These are phyloP conservation scores for Lasiurus borealis DNA, from an alignment of 2,113 vertebrate genomes.

Conservation along the genomic window DNA sequence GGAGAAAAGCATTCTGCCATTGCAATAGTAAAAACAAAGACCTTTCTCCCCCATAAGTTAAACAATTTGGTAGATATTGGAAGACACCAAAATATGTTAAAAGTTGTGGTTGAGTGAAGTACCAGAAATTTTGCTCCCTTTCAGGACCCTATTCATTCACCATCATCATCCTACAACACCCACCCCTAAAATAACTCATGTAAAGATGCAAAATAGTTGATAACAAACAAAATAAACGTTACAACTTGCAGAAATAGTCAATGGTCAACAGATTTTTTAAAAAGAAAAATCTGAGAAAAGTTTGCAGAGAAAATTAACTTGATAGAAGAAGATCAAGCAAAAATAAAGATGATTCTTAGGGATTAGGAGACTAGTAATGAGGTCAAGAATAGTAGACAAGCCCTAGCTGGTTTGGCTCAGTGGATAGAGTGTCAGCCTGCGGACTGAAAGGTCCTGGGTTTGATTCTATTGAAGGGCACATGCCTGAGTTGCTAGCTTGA, in stretches of 20 bases:
- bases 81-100: conserved; percentile 18
- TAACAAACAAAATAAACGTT: not conserved
- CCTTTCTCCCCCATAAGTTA: not conserved
- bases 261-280: not conserved
- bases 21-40: not conserved
- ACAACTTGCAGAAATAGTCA: conserved; percentile 39
- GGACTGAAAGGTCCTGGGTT: too few species aligned
- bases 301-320: not conserved
- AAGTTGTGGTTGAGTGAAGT: not conserved
- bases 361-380: not conserved
- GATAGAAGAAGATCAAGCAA: not conserved
- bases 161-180: not conserved
- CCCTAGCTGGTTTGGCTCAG: too few species aligned
- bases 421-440: too few species aligned
- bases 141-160: not conserved
- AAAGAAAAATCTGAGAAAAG: not conserved
- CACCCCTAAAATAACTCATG: not conserved
- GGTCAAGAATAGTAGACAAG: not conserved
- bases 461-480: too few species aligned
- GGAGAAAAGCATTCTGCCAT: not conserved
- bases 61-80: not conserved
- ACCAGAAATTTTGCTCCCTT: not conserved
- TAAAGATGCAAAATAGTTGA: not conserved
- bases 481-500: too few species aligned
- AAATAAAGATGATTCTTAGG: not conserved